phyloP scores from a whole-genome alignment of 1,140 invertebrate genomes.

The Acyrthosiphon pisum region DNA sequence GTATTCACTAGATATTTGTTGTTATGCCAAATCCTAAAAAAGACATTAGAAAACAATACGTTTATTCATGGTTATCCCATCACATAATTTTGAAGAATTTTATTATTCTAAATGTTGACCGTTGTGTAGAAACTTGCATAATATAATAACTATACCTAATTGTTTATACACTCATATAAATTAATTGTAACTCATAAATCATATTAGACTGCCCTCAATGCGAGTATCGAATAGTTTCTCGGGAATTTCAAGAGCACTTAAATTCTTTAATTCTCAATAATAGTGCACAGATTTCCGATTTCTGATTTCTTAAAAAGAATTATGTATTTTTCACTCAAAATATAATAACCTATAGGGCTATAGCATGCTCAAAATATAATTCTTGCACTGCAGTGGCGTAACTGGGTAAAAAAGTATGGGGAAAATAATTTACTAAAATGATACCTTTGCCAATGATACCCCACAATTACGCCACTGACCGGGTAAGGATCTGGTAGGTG shows the following conservation, averaged over 20 bases:
- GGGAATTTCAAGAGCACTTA: neutral
- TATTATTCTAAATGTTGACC: neutral
- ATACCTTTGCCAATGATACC: no score
- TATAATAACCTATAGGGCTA: neutral
- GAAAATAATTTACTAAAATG: no score
- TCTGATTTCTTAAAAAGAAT: neutral
- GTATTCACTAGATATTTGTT: neutral
- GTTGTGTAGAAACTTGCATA: neutral
- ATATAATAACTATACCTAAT: neutral
- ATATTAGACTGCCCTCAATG: neutral
- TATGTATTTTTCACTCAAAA: neutral
- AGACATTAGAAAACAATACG: neutral
- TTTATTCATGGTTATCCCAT: neutral
- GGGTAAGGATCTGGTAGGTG: no score
- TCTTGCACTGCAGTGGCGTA: no score
- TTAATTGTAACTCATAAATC: neutral
- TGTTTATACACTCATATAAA: neutral
- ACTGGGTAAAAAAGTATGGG: no score
- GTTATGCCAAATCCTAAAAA: constrained; percentile 2
- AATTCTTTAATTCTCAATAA: neutral
- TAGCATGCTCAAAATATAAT: no score
- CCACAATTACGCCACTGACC: no score
- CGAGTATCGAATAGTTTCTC: neutral
- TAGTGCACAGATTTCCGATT: neutral
- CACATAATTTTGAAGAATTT: neutral